Base-by-base conservation (phyloP, 1,140 invertebrate species). In the Drosophila watanabei region DNA sequence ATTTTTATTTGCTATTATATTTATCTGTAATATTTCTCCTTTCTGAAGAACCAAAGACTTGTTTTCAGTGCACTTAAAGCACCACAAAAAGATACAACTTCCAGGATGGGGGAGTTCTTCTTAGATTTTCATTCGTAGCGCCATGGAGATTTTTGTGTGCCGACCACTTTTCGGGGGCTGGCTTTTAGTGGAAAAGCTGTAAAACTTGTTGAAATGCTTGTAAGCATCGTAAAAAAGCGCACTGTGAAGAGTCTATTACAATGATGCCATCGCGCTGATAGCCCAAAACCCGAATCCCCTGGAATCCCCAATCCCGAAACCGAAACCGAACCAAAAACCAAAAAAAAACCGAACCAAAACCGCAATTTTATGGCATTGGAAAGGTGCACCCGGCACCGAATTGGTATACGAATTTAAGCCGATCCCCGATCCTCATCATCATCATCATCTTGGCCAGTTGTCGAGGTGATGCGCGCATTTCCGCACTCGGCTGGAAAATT, bases 151-250 rank as follows among this genome's bases (percentile, higher is more conserved):
- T 79, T 79, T 79, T 79, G 46, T 79, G 75, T 20, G 58, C 46
- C 68, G 68, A 73, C 77, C 45, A 66, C 60, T 68, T 75, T 87
- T 86, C 54, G 80, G 80, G 76, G 72, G 84, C 86, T 86, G 79
- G 45, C 76, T 83, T 87, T 91, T 91, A 85, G 89, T 91, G 81
- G 89, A 85, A 91, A 89, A 89, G 89, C 75, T 92, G 84, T 92
- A 92, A 92, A 91, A 91, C 88, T 91, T 91, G 88, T 91, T 85
- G 84, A 91, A 92, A 91, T 92, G 89, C 81, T 83, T 89, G 85
- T 92, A 92, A 80, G 85, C 77, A 72, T 92, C 87, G 80, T 91
- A 91, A 90, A 79, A 90, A 86, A 64, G 78, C 69, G 63, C 76
- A 87, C 83, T 71, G 81, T 82, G 85, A 85, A 82, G 78, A 91